Evolutionary conservation across 1,140 invertebrate species (phyloP), one percentile per base, ranked within the genome.

Genomic region (Agrilus planipennis): DNA sequence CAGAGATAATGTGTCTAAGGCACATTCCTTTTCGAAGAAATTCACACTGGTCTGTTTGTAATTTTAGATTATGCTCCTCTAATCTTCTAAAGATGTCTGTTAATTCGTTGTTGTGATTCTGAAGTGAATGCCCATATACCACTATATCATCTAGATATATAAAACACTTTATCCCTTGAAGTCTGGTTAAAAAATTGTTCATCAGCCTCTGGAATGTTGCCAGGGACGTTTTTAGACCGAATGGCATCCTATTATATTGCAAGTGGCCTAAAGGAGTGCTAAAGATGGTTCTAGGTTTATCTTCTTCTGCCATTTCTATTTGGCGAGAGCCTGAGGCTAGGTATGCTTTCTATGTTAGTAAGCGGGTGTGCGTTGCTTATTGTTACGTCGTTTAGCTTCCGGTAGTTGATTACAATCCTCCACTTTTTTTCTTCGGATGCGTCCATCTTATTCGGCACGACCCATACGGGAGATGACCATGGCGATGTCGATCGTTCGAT

Each of bases 201-300:
- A 65, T 62, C 16, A 52, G 7, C 32, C 56, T 15, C 39, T 62
- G 52, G 45, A 66, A 65, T 21, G 36, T 46, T 2, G 44, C 45
- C 2, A 54, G 51, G 2, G 51, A 50, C 25, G 46, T 54, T 37
- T 54, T 57, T 6, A 63, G 34, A 7, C 62, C 58, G 22, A 60
- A 58, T 2, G 55, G 53, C 51, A 65, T 54, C 18, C 55, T 35
- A 11, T 37, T 20, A 42, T 53, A 65, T 12, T 44, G 30, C 38
- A 38, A 63, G 32, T 55, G 53, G 0, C 58, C 54, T 10, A 32
- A 31, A 21, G 52, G 34, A 2, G 50, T 57, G 12, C 23, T 28
- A 37, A 69, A 65, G 1, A 58, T 61, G 5, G 66, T 68, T 47
- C 69, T 50, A 55, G 64, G 49, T 63, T 72, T 2, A n/a, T n/a